Base-by-base conservation (phyloP, 1,140 invertebrate species). In the Drosophila orena region DNA sequence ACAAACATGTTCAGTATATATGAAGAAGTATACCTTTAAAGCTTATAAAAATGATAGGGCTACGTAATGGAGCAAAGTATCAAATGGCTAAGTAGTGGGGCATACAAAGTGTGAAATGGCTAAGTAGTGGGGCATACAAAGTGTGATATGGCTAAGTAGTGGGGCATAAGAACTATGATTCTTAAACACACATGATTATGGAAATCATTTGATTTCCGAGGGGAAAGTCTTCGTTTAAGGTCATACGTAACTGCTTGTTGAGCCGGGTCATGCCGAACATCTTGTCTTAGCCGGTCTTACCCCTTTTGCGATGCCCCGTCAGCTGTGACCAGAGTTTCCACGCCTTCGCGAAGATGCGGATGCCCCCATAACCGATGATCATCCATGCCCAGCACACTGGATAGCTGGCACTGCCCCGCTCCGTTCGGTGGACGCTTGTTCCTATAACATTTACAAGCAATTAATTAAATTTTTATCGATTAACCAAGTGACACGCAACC, bases 401-500 rank as follows among this genome's bases (percentile, higher is more conserved):
- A n/a, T 47, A 11, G 57, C 7, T 20, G 37, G 42, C 42, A 20
- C 34, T 8, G 20, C 5, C 20, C 17, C 1, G 17, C 17, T 12
- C 22, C n/a, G n/a, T 50, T 34, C 47, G n/a, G n/a, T 34, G 49
- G 17, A 30, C 49, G 35, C 30, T 56, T 64, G 14, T 50, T 37
- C 34, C 83, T 88, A 89, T 86, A 62, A 76, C 83, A 77, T 88
- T 65, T 69, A 69, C 49, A 73, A 62, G 83, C 72, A 89, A 88
- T 83, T 88, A 88, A 88, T 88, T 83, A 88, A 72, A 79, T 57
- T 52, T 81, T 77, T 79, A 88, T 89, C 74, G 84, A 88, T 86
- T 71, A 62, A 58, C 57, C 75, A 89, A 88, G 75, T 75, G 84
- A 79, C 83, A 79, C 56, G 55, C 66, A 47, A 34, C 20, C n/a